These are phyloP conservation scores for Cetonia aurata DNA, from an alignment of 2,888 invertebrate species.

Conservation along the genomic window DNA sequence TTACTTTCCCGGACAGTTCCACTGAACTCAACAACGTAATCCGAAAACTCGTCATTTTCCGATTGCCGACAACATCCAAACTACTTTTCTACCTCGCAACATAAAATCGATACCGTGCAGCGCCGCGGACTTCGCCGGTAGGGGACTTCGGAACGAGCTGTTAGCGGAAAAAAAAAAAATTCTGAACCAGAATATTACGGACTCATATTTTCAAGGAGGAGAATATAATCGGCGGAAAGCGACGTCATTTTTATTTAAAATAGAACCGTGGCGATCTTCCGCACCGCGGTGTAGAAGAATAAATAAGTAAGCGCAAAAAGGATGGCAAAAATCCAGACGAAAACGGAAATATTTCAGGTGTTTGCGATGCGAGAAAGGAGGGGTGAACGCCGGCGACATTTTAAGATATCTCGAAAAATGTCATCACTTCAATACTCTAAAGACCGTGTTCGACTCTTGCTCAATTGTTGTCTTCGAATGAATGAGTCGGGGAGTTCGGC, in stretches of 20 bases:
- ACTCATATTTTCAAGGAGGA: slow-evolving; percentile 23
- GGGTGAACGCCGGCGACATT: slow-evolving; percentile 47
- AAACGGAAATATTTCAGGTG: slow-evolving; percentile 50
- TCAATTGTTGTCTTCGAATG: slow-evolving; percentile 47
- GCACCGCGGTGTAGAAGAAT: neutral
- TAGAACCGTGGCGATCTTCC: neutral
- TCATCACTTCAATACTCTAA: slow-evolving; percentile 51
- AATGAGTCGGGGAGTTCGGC: slow-evolving; percentile 40
- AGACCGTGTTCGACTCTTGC: slow-evolving; percentile 48
- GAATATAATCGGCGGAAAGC: slow-evolving; percentile 19
- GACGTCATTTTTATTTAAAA: slow-evolving; percentile 35
- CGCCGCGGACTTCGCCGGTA: neutral
- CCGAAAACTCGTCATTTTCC: slow-evolving; percentile 40
- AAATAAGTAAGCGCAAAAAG: slow-evolving; percentile 3
- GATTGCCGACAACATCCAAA: slow-evolving; percentile 39
- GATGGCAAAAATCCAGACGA: slow-evolving; percentile 25
- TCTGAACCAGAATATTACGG: slow-evolving; percentile 17
- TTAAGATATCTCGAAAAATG: slow-evolving; percentile 53
- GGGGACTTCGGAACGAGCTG: neutral
- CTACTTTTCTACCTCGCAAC: slow-evolving; percentile 31
- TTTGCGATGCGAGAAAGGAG: slow-evolving; percentile 50
- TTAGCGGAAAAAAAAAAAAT: slow-evolving; percentile 12
- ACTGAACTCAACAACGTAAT: slow-evolving; percentile 40
- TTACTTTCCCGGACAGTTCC: slow-evolving; percentile 34
- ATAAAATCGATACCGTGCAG: slow-evolving; percentile 29